Conservation (phyloP, 2,113 vertebrate species). For the Neotoma lepida region DNA sequence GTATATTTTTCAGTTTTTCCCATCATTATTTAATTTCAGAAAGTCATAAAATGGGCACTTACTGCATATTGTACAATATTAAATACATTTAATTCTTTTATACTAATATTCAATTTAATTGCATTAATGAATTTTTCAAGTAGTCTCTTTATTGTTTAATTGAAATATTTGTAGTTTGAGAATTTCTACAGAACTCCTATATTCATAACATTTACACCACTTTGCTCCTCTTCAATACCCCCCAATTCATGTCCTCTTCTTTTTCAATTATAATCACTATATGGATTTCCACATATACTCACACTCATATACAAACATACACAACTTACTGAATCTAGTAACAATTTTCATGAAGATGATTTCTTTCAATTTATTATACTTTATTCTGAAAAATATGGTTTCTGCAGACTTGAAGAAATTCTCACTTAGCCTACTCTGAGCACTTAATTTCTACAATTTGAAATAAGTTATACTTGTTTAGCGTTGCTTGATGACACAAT, state of each 20-base stretch:
- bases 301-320: background rate
- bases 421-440: background rate
- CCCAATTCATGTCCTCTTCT: background rate
- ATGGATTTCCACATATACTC: background rate
- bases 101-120: too few species aligned
- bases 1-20: background rate
- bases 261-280: background rate
- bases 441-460: background rate
- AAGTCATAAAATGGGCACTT: background rate
- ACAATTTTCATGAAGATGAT: background rate
- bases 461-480: background rate
- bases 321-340: background rate
- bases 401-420: background rate
- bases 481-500: background rate
- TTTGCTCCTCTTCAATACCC: background rate
- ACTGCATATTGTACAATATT: too few species aligned
- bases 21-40: background rate
- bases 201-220: background rate
- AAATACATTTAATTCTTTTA: too few species aligned
- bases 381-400: background rate
- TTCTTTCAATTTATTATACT: background rate
- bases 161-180: background rate
- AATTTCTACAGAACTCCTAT: background rate
- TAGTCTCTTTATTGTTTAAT: background rate
- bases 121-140: background rate